These are phyloP conservation scores for Gymnoscelis rufifasciata DNA, from an alignment of 2,888 invertebrate species.

Conservation along the genomic window DNA sequence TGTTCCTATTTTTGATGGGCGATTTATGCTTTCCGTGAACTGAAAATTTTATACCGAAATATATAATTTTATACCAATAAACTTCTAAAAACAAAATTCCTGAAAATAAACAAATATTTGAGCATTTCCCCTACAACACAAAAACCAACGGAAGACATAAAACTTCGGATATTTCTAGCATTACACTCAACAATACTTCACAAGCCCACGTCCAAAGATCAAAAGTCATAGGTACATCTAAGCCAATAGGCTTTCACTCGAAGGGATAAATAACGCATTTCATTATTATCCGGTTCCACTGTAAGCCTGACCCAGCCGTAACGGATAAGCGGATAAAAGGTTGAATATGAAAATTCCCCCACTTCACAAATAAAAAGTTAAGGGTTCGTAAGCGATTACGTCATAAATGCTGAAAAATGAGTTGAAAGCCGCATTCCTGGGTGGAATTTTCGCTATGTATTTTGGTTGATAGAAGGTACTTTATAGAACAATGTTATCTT, in stretches of 20 bases:
- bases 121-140: no score
- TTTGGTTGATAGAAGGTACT: no score
- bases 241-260: constrained; percentile 3
- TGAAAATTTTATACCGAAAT: no score
- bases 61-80: no score
- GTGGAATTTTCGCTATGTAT: background rate
- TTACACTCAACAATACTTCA: no score
- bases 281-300: constrained; percentile 21
- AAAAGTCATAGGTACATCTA: background rate
- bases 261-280: constrained; percentile 22
- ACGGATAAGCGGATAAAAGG: constrained; percentile 52
- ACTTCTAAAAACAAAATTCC: no score
- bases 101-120: no score
- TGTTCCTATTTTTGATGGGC: no score
- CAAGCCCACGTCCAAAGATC: background rate
- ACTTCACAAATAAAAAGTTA: constrained; percentile 64
- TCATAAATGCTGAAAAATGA: constrained; percentile 70
- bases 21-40: no score
- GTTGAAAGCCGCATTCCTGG: constrained; percentile 52
- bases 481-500: no score
- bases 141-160: no score
- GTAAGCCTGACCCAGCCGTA: constrained; percentile 21
- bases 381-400: constrained; percentile 71
- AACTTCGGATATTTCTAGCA: no score
- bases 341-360: constrained; percentile 61